Percentiles rank a stretch among this genome's conserved stretches.
Evolutionary conservation across 92 coral and sea anemone species (phyloP).

Genomic region (Epizoanthus illoricatus): DNA sequence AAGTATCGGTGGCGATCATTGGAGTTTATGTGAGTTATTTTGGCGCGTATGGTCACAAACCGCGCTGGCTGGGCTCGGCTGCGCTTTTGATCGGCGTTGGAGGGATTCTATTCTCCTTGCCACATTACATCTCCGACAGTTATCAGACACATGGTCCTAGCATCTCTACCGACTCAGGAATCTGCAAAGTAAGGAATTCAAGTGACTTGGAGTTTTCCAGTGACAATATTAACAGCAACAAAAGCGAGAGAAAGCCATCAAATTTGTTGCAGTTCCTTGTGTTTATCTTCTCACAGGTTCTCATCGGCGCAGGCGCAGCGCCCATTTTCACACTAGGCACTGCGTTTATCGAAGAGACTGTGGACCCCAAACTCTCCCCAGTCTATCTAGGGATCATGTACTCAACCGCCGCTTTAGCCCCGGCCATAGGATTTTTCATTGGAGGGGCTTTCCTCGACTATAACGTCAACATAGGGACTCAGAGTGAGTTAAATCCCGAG

Average conservation of each 20-base stretch:
- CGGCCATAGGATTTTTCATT: conserved; percentile 51
- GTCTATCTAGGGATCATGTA: conserved; percentile 47
- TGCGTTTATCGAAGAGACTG: conserved; percentile 50
- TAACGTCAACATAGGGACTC: conserved; percentile 27
- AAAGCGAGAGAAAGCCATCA: background rate
- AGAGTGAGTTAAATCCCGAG: conserved; percentile 18
- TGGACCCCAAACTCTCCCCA: conserved; percentile 39
- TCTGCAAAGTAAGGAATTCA: too few relatives aligned
- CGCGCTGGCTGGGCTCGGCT: conserved; percentile 29
- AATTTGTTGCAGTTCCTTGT: conserved; percentile 44
- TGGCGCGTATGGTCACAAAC: conserved; percentile 51
- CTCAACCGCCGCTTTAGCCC: conserved; percentile 52
- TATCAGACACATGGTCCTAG: background rate
- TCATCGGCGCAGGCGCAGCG: conserved; percentile 59
- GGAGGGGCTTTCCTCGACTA: conserved; percentile 45
- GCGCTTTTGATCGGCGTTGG: conserved; percentile 31
- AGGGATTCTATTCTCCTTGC: conserved; percentile 32
- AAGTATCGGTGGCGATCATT: conserved; percentile 33
- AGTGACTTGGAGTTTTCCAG: too few relatives aligned
- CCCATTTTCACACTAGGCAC: conserved; percentile 55
- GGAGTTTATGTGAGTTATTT: conserved; percentile 50
- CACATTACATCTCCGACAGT: conserved; percentile 20
- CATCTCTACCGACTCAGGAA: too few relatives aligned
- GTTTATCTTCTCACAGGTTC: conserved; percentile 48
- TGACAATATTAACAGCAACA: background rate